Conservation (phyloP, 2,888 invertebrate species). For the Andrena camellia region DNA sequence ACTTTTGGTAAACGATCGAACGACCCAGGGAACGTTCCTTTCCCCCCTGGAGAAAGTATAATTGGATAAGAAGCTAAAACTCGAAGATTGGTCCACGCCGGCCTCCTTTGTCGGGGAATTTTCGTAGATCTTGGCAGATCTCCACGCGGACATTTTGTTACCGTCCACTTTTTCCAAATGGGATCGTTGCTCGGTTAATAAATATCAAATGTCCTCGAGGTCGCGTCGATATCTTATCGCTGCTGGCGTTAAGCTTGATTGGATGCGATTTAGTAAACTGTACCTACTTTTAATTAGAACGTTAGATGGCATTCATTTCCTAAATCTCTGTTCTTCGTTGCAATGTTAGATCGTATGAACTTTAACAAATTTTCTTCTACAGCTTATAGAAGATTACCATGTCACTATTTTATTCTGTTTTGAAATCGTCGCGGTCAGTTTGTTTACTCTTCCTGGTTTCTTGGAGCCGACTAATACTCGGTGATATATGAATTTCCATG, state of each 20-base stretch:
- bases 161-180: slow-evolving; percentile 3
- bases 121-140: slow-evolving; percentile 48
- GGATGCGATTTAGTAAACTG: background rate
- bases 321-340: too few relatives aligned
- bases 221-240: slow-evolving; percentile 13
- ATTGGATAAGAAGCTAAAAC: slow-evolving; percentile 59
- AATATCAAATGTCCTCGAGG: slow-evolving; percentile 19
- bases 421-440: too few relatives aligned
- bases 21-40: slow-evolving; percentile 55
- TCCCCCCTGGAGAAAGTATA: slow-evolving; percentile 47
- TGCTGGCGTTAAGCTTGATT: background rate
- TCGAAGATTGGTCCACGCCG: slow-evolving; percentile 39
- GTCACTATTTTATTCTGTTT: too few relatives aligned
- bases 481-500: slow-evolving; percentile 26
- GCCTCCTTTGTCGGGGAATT: slow-evolving; percentile 15
- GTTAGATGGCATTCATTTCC: background rate
- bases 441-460: too few relatives aligned
- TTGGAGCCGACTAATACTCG: slow-evolving; percentile 13
- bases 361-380: too few relatives aligned
- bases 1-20: slow-evolving; percentile 63
- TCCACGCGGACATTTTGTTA: slow-evolving; percentile 24
- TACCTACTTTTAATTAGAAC: background rate
- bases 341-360: too few relatives aligned
- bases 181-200: slow-evolving; percentile 34
- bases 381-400: too few relatives aligned